These are phyloP conservation scores for Branchinecta sandiegonensis DNA, from an alignment of 2,888 invertebrate genomes.

Conservation along the genomic window DNA sequence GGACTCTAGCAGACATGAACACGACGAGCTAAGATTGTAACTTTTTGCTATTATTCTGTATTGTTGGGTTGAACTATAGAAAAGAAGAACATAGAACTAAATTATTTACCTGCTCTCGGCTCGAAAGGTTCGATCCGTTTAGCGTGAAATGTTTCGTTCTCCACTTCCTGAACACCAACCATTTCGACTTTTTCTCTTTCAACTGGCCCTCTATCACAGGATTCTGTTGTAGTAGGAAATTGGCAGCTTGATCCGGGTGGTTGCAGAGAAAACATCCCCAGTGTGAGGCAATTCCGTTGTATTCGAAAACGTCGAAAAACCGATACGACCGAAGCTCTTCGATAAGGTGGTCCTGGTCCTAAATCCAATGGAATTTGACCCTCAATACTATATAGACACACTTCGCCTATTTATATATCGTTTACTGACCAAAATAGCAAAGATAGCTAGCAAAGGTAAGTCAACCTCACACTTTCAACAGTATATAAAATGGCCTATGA, in stretches of 20 bases:
- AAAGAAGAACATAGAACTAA: too few species aligned
- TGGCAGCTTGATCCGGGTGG: conserved; percentile 75
- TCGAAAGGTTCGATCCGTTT: conserved; percentile 78
- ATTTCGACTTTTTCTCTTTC: conserved; percentile 80
- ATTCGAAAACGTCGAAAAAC: conserved; percentile 85
- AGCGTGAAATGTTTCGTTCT: conserved; percentile 84
- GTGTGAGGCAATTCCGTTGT: conserved; percentile 43
- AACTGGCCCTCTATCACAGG: conserved; percentile 80
- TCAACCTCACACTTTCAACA: too few species aligned
- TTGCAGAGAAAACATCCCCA: conserved; percentile 92
- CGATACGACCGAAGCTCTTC: conserved; percentile 71
- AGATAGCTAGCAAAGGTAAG: too few species aligned
- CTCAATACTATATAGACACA: conserved; percentile 4
- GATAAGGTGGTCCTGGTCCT: conserved; percentile 72
- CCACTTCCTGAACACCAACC: conserved; percentile 82
- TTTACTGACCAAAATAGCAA: too few species aligned
- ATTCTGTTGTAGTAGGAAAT: conserved; percentile 56
- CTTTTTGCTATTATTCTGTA: too few species aligned
- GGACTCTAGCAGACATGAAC: too few species aligned
- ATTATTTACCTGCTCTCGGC: conserved; percentile 59
- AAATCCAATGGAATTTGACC: conserved; percentile 23
- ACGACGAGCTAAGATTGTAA: too few species aligned
- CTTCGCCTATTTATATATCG: too few species aligned
- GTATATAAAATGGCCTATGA: too few species aligned
- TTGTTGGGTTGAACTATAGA: too few species aligned